Evolutionary conservation across 2,113 vertebrate genomes (phyloP).

Genomic region (Sciurus niger): DNA sequence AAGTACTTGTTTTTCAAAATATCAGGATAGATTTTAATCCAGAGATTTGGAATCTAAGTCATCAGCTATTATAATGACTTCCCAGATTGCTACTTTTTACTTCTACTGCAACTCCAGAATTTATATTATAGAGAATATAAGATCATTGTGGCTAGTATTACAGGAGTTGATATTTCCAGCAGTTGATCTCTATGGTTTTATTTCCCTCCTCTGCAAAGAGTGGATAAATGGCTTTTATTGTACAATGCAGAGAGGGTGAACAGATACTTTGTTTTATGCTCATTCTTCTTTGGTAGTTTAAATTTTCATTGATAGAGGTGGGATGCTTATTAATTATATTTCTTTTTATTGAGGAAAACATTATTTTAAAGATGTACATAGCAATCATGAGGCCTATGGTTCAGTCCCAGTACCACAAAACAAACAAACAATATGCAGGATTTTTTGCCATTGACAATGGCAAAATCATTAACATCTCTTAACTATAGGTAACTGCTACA

Average conservation of each 20-base stretch:
- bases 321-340: constrained; percentile 52
- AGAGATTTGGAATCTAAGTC: constrained; percentile 40
- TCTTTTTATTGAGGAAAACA: constrained; percentile 35
- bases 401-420: too few relatives aligned
- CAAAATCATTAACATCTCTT: constrained; percentile 4
- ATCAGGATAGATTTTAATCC: constrained; percentile 22
- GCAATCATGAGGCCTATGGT: too few relatives aligned
- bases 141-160: constrained; percentile 35
- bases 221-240: not conserved
- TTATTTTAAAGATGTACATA: constrained; percentile 29
- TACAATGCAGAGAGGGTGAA: not conserved
- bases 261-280: not conserved
- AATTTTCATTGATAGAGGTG: not conserved
- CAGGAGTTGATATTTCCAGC: constrained; percentile 29
- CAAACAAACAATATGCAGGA: not conserved
- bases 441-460: constrained; percentile 25
- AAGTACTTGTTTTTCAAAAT: constrained; percentile 62
- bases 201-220: constrained; percentile 41
- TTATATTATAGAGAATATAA: not conserved
- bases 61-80: not conserved
- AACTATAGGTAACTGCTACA: not conserved
- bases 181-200: constrained; percentile 34
- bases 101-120: constrained; percentile 17
- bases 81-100: constrained; percentile 48
- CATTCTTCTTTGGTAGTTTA: constrained; percentile 38